phyloP scores from a whole-genome alignment of 2,888 invertebrate genomes.

The Pegoplata infirma region DNA sequence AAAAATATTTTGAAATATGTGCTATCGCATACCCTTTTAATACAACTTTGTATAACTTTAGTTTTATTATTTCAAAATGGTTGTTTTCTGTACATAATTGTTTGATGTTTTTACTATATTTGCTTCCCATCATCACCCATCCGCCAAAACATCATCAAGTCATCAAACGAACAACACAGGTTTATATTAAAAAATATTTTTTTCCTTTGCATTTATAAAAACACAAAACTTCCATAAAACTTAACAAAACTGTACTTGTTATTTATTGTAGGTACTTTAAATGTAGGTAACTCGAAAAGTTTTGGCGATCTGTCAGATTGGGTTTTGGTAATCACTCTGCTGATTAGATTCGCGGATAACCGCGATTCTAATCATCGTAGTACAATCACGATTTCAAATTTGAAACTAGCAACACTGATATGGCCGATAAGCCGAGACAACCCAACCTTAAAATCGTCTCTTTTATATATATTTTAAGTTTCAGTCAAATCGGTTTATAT shows the following conservation, averaged over 20 bases:
- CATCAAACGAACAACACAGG: slow-evolving; percentile 17
- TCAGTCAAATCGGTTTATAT: too few species aligned
- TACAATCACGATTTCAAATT: too few species aligned
- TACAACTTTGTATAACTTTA: neutral
- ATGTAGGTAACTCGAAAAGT: too few species aligned
- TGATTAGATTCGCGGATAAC: too few species aligned
- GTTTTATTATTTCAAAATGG: slow-evolving; percentile 24
- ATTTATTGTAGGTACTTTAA: slow-evolving; percentile 13
- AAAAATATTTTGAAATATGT: neutral
- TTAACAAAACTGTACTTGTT: slow-evolving; percentile 48
- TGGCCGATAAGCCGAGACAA: too few species aligned
- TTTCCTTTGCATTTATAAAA: neutral
- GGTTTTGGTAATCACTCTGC: too few species aligned
- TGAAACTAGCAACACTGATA: too few species aligned
- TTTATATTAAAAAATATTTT: slow-evolving; percentile 13
- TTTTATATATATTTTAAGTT: too few species aligned
- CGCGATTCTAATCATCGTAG: too few species aligned
- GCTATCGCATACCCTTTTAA: neutral
- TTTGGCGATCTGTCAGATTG: too few species aligned
- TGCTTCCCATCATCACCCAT: slow-evolving; percentile 1
- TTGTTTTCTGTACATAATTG: neutral
- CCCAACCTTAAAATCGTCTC: too few species aligned
- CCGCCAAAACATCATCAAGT: slow-evolving; percentile 11
- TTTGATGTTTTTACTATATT: slow-evolving; percentile 10
- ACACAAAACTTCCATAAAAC: slow-evolving; percentile 6